phyloP scores from a whole-genome alignment of 2,888 invertebrate species.

The Scotopteryx bipunctaria region DNA sequence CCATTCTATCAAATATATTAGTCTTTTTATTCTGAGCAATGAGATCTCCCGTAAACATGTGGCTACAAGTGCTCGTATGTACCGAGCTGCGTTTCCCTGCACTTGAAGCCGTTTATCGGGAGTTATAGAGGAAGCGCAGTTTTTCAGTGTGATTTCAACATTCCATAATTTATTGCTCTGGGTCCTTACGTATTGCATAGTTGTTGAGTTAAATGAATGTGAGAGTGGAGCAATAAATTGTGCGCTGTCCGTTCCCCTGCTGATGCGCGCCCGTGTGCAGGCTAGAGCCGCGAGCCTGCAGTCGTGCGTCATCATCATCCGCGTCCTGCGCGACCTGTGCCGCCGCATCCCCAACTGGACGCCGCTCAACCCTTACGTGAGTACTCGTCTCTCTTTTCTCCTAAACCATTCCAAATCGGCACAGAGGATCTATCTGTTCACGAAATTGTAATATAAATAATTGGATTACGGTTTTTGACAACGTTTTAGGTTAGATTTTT shows the following conservation, averaged over 20 bases:
- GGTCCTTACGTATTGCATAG: conserved; percentile 34
- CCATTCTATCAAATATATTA: conserved; percentile 42
- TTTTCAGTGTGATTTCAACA: conserved; percentile 42
- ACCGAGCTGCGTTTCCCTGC: conserved; percentile 73
- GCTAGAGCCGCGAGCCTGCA: conserved; percentile 98
- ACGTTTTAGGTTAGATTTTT: no score
- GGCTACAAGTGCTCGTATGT: conserved; percentile 72
- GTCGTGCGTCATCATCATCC: conserved; percentile 98
- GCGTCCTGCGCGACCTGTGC: conserved; percentile 97
- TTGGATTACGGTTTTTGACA: no score
- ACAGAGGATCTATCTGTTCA: no score
- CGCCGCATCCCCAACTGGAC: conserved; percentile 97
- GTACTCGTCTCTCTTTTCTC: conserved; percentile 47
- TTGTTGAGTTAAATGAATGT: conserved; percentile 21
- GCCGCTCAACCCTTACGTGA: conserved; percentile 96
- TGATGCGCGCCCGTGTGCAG: conserved; percentile 71
- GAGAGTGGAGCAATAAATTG: conserved; percentile 56
- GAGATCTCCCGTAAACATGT: conserved; percentile 75
- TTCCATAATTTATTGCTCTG: conserved; percentile 59
- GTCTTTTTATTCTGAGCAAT: conserved; percentile 46
- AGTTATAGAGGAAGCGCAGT: conserved; percentile 66
- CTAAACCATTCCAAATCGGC: background rate
- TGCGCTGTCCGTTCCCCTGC: conserved; percentile 15
- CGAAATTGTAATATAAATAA: no score
- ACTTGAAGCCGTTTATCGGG: conserved; percentile 63